Evolutionary conservation across 1,140 invertebrate species (phyloP).

Genomic region (Pseudachorutes palmiensis): DNA sequence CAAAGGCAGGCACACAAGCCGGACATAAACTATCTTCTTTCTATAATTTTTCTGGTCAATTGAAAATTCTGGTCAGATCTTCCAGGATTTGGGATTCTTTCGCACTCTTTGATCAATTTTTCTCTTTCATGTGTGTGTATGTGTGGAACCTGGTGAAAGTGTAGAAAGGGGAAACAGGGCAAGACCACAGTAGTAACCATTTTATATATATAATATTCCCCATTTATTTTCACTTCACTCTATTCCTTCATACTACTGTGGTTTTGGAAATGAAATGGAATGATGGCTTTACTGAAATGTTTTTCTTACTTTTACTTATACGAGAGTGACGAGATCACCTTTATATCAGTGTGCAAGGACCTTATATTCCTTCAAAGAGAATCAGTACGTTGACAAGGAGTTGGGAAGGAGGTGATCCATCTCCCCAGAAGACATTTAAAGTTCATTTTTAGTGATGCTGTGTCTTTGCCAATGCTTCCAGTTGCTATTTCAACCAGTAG

Average conservation of each 20-base stretch:
- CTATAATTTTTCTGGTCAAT: conserved; percentile 10
- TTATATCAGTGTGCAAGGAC: not conserved
- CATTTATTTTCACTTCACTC: conserved; percentile 13
- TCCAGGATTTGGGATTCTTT: conserved; percentile 2
- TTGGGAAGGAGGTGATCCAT: not conserved
- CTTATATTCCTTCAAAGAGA: not conserved
- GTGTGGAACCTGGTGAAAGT: not conserved
- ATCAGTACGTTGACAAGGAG: not conserved
- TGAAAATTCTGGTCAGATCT: conserved; percentile 13
- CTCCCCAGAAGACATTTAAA: not conserved
- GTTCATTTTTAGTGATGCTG: conserved; percentile 7
- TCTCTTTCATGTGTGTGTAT: not conserved
- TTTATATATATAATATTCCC: conserved; percentile 7
- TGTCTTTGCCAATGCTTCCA: not conserved
- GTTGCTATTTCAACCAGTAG: not conserved
- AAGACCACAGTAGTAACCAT: not conserved
- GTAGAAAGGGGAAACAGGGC: not conserved
- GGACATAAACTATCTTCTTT: not conserved
- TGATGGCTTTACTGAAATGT: not conserved
- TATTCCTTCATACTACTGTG: not conserved
- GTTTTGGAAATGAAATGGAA: conserved; percentile 6
- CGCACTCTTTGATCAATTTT: conserved; percentile 5
- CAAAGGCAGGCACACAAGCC: not conserved
- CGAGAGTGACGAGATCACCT: not conserved
- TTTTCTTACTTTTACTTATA: not conserved